Evolutionary conservation across 2,888 invertebrate genomes (phyloP).

Genomic region (Margaritifera margaritifera): DNA sequence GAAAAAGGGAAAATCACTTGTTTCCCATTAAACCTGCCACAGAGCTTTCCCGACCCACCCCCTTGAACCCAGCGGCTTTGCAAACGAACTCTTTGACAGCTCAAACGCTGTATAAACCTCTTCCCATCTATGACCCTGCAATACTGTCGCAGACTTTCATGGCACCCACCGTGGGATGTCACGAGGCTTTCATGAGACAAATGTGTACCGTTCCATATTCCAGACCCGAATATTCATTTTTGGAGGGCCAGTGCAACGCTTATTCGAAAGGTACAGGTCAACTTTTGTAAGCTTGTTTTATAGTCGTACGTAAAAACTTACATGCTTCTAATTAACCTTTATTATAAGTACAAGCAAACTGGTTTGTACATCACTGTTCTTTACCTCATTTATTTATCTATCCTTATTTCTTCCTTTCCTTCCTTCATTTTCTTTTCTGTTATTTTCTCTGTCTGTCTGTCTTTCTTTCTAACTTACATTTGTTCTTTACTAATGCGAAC

Average conservation of each 20-base stretch:
- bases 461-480: too few species aligned
- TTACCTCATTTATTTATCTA: too few species aligned
- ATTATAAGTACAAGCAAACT: too few species aligned
- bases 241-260: constrained; percentile 40
- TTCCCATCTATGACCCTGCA: constrained; percentile 52
- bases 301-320: too few species aligned
- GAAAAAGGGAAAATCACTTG: constrained; percentile 21
- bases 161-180: constrained; percentile 30
- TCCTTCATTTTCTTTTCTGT: too few species aligned
- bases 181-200: constrained; percentile 36
- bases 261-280: constrained; percentile 39
- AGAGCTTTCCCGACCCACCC: constrained; percentile 49
- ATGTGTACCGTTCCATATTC: constrained; percentile 31
- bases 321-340: too few species aligned
- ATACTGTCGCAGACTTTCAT: constrained; percentile 37
- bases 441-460: too few species aligned
- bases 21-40: constrained; percentile 3
- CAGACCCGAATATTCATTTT: constrained; percentile 34
- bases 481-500: too few species aligned
- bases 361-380: too few species aligned
- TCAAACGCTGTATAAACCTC: constrained; percentile 47
- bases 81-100: constrained; percentile 48
- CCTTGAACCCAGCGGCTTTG: constrained; percentile 54
- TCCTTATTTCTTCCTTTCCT: too few species aligned
- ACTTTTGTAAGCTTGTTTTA: too few species aligned